Base-by-base conservation (phyloP, 2,113 vertebrate species). In the Hemichromis elongatus region DNA sequence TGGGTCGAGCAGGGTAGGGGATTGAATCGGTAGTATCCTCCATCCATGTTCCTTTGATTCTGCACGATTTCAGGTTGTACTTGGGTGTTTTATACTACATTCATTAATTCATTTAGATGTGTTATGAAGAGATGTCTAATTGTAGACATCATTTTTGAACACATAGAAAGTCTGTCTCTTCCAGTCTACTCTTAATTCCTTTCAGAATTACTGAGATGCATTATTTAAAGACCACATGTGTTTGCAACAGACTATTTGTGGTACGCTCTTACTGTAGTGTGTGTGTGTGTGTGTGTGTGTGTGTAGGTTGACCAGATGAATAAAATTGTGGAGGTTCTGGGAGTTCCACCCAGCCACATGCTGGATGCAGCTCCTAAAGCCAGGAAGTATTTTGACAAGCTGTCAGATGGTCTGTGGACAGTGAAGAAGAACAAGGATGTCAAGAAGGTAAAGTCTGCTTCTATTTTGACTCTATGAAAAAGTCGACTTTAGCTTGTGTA, bases 371-470 rank as follows among this genome's bases (percentile, higher is more conserved):
- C 98, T 47, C 98, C 98, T 87, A 98, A 98, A 95, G 97, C 98
- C 90, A 96, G 98, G 63, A 99, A 99, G 92, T 99, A 98, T 93
- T 99, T 99, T 91, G 98, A 99, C 93, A 97, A 98, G 91, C 95
- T 98, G 79, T 97, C 98, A 56, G 98, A 98, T 75, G 98, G 98
- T 86, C 96, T 97, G 83, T 99, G 98, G 98, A 97, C 97, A 73
- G 96, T 99, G 91, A 98, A 97, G 95, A 97, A 97, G 96, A 98
- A 97, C 96, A 99, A 98, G 95, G 98, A 98, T 93, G 96, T 97
- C 91, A 98, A 98, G 95, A 98, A 98, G 98, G 98, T 99, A 96
- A 84, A 3, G 12, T 24, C 16, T 14, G 21, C n/a, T 42, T 42
- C 37, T 40, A 13, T 68, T 68, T 42, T 42, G n/a, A 0, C 37